Base-by-base conservation (phyloP, 2,797 vertebrate species). In the Brotula barbata region DNA sequence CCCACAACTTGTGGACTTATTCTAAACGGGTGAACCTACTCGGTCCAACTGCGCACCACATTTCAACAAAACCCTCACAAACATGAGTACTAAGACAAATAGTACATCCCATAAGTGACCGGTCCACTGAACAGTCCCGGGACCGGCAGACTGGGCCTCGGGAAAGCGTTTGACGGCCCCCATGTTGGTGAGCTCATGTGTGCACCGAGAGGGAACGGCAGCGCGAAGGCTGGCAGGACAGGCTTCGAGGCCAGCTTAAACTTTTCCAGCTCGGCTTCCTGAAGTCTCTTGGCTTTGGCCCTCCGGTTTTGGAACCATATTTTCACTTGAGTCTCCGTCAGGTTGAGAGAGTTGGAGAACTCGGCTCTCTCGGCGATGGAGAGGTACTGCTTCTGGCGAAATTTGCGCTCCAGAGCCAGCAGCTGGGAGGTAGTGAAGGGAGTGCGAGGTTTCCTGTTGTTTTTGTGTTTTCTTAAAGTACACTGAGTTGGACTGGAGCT, bases 261-360 rank as follows among this genome's bases (percentile, higher is more conserved):
- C 80, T 93, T 93, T 57, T 94, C 93, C 85, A 94, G 75, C 85
- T 93, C 93, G 68, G 94, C 92, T 73, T 94, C 93, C 64, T 94
- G 93, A 2, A 94, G 90, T 84, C 93, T 89, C 79, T 94, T 94
- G 69, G 94, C 93, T 72, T 95, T 94, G 43, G 93, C 93, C 42
- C 93, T 85, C 37, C 93, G 71, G 85, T 94, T 94, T 75, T 95
- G 93, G 78, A 95, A 94, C 93, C 94, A 94, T 17, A 95, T 94
- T 80, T 94, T 94, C 56, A 94, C 94, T 83, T 94, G 93, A 10
- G 93, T 94, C 90, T 95, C 93, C 45, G 93, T 92, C 77, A 94
- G 90, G 86, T 89, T 93, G 77, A 94, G 92, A 0, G 92, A 92
- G 85, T 88, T 92, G 84, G 92, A 93, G 84, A 93, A 93, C 84